A percentile compares a stretch with the other conserved stretches of the same genome.
Conservation (phyloP, 2,888 invertebrate species). For the Sesia bembeciformis region DNA sequence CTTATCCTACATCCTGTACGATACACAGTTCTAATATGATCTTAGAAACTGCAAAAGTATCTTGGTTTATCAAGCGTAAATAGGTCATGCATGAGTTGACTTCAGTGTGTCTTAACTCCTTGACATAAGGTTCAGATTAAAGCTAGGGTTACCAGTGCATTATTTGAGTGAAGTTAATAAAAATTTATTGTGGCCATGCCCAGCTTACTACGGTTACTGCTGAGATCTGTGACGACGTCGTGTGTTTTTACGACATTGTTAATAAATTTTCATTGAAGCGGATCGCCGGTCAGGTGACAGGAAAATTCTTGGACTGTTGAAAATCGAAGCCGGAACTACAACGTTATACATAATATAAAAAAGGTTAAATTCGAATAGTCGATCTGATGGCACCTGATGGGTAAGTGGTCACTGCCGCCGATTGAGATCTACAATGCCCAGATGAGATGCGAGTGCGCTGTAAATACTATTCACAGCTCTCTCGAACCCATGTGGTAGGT, state of each 20-base stretch:
- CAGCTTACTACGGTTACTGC: slow-evolving; percentile 1
- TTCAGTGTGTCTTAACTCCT: slow-evolving; percentile 4
- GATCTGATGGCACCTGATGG: too few species aligned
- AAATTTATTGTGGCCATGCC: slow-evolving; percentile 22
- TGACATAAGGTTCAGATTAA: slow-evolving; percentile 13
- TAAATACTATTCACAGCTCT: too few species aligned
- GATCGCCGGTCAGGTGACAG: background rate
- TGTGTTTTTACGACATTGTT: slow-evolving; percentile 20
- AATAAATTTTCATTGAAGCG: slow-evolving; percentile 1
- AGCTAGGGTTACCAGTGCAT: slow-evolving; percentile 7
- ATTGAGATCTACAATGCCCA: too few species aligned
- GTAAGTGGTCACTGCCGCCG: too few species aligned
- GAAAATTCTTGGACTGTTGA: background rate
- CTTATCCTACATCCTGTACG: too few species aligned
- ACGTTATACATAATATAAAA: too few species aligned
- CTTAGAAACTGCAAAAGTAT: background rate
- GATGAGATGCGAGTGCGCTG: too few species aligned
- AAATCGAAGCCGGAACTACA: too few species aligned
- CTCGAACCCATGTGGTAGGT: too few species aligned
- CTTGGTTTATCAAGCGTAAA: slow-evolving; percentile 10
- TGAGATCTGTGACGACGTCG: slow-evolving; percentile 10
- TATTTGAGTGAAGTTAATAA: slow-evolving; percentile 22
- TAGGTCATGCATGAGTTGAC: slow-evolving; percentile 8
- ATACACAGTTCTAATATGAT: background rate
- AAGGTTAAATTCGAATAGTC: too few species aligned